Percentiles rank a stretch among this genome's conserved stretches.
These are phyloP conservation scores for Temnothorax longispinosus DNA, from an alignment of 1,140 invertebrate genomes.

Conservation along the genomic window DNA sequence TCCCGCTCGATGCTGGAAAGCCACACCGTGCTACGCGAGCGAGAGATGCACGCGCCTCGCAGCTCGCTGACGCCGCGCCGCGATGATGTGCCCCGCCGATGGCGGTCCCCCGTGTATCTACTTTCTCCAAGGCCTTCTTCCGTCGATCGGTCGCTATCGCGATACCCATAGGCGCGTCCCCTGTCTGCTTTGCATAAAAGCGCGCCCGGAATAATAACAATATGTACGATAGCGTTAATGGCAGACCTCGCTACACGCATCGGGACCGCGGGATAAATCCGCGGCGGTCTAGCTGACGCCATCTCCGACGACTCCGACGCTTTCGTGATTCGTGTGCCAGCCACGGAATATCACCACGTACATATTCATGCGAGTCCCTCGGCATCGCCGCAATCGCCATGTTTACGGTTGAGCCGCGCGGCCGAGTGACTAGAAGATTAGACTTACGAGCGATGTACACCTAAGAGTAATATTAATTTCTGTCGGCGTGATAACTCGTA, in stretches of 20 bases:
- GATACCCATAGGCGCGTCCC: constrained; percentile 54
- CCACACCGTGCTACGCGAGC: constrained; percentile 41
- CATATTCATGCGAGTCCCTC: constrained; percentile 50
- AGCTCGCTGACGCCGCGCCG: not conserved
- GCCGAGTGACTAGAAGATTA: not conserved
- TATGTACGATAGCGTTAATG: constrained; percentile 77
- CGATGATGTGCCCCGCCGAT: constrained; percentile 5
- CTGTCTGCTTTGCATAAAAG: constrained; percentile 72
- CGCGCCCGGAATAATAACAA: constrained; percentile 76
- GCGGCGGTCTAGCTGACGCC: constrained; percentile 35
- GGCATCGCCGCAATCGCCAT: not conserved
- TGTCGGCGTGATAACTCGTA: not conserved
- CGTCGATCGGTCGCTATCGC: constrained; percentile 56
- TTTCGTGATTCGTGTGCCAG: constrained; percentile 13
- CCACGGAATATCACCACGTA: constrained; percentile 34
- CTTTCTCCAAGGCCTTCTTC: constrained; percentile 74
- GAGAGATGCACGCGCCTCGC: constrained; percentile 37
- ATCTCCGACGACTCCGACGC: not conserved
- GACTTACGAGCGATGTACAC: constrained; percentile 20
- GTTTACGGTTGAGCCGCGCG: not conserved
- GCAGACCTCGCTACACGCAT: constrained; percentile 70
- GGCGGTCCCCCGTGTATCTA: constrained; percentile 18
- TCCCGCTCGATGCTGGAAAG: constrained; percentile 62
- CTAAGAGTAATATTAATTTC: not conserved
- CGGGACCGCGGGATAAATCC: constrained; percentile 76